Evolutionary conservation across 2,888 invertebrate species (phyloP), one percentile per base, ranked within the genome.

Genomic region (Diaphora mendica): DNA sequence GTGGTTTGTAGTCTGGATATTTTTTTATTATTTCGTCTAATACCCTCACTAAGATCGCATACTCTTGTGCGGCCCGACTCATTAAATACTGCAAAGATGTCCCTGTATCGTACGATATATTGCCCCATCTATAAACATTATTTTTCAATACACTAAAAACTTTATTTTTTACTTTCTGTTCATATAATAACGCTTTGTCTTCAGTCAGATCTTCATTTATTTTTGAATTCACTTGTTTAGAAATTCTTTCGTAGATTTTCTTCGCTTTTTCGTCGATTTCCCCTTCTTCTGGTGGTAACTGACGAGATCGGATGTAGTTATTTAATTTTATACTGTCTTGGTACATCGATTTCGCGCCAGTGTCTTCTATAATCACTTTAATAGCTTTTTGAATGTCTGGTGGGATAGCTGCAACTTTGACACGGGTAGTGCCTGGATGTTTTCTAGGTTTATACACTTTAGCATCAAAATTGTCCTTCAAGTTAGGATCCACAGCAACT

Each of bases 121-220:
- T 96, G 67, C 96, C 96, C 98, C 98, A 98, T 68, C 97, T 95
- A 87, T 98, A 97, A 0, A 97, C 91, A 75, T 96, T 96, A 81
- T 96, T 93, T 79, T 96, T 97, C 35, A 98, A 86, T 30, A 96
- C 90, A 76, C 92, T 96, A 72, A 96, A 93, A 0, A 97, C 95
- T 91, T 96, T 96, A 42, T 94, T 90, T 73, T 96, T 93, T 51
- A 96, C 90, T 71, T 93, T 94, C 74, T 94, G 93, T 70, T 96
- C 91, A 68, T 94, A 91, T 7, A 92, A 83, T 59, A 90, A 86
- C 48, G 94, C 90, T 64, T 96, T 94, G 42, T 94, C 93, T 70
- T 81, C 81, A 0, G 91, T 87, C 26, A 91, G 68, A 71, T 90
- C 87, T 70, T 84, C 85, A 0, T 85, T 80, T 7, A 89, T 74